These are phyloP conservation scores for Phoebastria nigripes DNA, from an alignment of 2,797 vertebrate species.

Conservation along the genomic window DNA sequence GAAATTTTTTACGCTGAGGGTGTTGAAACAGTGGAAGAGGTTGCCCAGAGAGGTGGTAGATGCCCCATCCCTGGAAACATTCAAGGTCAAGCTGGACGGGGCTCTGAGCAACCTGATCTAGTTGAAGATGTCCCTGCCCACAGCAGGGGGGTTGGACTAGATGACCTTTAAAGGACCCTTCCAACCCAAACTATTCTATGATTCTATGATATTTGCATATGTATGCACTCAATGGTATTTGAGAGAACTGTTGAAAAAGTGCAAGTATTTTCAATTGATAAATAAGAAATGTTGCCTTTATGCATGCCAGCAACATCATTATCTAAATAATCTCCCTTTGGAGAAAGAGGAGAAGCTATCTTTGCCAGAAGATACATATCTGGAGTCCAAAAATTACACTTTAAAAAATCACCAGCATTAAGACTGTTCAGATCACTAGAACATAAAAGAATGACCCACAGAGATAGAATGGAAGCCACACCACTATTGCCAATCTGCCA, in stretches of 20 bases:
- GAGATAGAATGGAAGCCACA: neutral
- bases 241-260: neutral
- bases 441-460: neutral
- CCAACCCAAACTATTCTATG: no score
- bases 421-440: neutral
- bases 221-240: neutral
- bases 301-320: neutral
- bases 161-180: no score
- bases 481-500: neutral
- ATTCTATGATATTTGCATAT: no score
- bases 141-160: no score
- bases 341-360: neutral
- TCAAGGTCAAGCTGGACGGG: no score
- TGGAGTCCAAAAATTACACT: neutral
- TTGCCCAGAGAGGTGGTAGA: no score
- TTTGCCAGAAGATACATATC: neutral
- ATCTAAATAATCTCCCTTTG: neutral
- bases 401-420: neutral
- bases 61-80: no score
- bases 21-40: no score
- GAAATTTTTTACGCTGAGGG: no score
- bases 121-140: no score
- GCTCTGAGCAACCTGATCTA: no score
- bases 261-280: neutral
- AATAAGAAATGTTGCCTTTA: neutral